Evolutionary conservation across 2,113 vertebrate species (phyloP).

Genomic region (Isichthys henryi): DNA sequence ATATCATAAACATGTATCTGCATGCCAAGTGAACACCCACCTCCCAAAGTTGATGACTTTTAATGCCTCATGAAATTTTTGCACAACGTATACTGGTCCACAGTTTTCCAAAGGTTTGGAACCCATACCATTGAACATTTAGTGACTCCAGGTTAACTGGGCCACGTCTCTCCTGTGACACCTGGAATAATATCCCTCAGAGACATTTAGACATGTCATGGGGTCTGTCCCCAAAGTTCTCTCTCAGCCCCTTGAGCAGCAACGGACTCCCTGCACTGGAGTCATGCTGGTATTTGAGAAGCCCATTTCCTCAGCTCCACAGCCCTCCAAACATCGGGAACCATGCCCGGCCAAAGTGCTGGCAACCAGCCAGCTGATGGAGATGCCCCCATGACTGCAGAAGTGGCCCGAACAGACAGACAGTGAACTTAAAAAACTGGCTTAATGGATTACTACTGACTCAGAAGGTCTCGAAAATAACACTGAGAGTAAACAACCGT

Average conservation of each 20-base stretch:
- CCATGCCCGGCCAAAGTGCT: background rate
- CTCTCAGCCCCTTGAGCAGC: background rate
- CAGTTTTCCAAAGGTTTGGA: background rate
- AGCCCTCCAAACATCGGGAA: background rate
- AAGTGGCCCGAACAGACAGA: background rate
- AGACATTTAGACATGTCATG: background rate
- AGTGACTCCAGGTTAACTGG: background rate
- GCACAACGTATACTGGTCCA: background rate
- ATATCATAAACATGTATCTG: background rate
- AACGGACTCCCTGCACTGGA: background rate
- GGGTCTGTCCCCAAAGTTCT: too few species aligned
- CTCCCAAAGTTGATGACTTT: background rate
- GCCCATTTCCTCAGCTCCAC: background rate
- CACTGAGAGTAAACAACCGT: background rate
- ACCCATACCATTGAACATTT: background rate
- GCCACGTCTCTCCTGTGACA: background rate
- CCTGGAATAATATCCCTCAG: background rate
- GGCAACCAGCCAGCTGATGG: background rate
- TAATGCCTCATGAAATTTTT: background rate
- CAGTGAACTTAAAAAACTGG: background rate
- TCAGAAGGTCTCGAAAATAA: background rate
- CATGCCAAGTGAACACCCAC: background rate
- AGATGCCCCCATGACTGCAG: background rate
- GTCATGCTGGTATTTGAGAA: background rate
- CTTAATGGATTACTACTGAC: conserved; percentile 10